A percentile compares a stretch with the other conserved stretches of the same genome.
These are phyloP conservation scores for Emydura subglobosa DNA, from an alignment of 2,113 vertebrate genomes.

Conservation along the genomic window DNA sequence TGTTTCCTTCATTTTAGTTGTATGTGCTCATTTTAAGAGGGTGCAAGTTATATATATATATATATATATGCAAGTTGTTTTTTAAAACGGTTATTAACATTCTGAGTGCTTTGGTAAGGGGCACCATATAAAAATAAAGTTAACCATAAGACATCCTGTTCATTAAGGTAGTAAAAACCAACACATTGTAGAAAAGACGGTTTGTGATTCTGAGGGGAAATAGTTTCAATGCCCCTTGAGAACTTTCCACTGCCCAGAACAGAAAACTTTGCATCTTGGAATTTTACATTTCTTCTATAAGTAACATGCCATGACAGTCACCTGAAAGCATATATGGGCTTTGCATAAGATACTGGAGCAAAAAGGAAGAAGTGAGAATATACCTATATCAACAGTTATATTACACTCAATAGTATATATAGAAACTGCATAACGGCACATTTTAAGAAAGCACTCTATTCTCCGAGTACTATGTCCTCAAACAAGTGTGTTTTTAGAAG, in stretches of 20 bases:
- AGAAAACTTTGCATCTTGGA: neutral
- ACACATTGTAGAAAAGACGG: neutral
- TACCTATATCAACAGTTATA: neutral
- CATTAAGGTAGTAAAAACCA: neutral
- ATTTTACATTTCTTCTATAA: neutral
- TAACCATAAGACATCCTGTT: neutral
- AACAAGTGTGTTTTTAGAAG: neutral
- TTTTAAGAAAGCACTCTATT: neutral
- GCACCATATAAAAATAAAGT: neutral
- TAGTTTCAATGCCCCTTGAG: neutral
- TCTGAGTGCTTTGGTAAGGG: neutral
- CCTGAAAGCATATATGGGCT: neutral
- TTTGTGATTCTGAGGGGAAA: neutral
- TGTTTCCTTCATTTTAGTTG: neutral
- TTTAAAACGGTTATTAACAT: neutral
- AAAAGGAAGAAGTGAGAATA: neutral
- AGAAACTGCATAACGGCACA: neutral
- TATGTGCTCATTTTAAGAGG: neutral
- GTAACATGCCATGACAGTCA: neutral
- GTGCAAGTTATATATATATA: neutral
- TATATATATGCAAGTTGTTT: neutral
- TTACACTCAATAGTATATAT: fast-evolving
- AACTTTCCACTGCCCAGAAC: neutral
- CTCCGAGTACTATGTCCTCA: neutral
- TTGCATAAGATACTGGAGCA: fast-evolving